Conservation (phyloP, 1,140 invertebrate genomes). For the Triops cancriformis region DNA sequence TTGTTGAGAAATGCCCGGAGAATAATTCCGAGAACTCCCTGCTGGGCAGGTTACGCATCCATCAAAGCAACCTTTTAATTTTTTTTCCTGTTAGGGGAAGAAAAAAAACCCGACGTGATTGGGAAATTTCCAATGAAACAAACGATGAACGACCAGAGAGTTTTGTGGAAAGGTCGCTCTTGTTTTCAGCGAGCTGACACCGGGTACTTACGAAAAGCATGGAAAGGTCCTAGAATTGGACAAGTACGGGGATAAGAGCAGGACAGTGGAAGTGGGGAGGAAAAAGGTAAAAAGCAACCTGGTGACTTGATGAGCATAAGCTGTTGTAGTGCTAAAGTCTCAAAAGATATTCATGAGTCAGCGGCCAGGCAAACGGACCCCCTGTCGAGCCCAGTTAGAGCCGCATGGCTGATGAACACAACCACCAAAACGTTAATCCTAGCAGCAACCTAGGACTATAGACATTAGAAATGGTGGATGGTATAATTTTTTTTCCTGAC, state of each 20-base stretch:
- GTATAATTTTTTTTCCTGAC: neutral
- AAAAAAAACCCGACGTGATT: neutral
- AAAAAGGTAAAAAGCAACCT: neutral
- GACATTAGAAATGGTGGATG: neutral
- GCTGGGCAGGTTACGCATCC: neutral
- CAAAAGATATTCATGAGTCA: neutral
- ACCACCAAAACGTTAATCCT: slow-evolving; percentile 3
- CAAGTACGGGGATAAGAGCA: neutral
- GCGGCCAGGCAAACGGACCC: slow-evolving; percentile 11
- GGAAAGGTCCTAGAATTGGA: neutral
- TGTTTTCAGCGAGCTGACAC: neutral
- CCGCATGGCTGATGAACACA: slow-evolving; percentile 12
- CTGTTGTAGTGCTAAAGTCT: slow-evolving; percentile 4
- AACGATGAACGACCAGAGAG: neutral
- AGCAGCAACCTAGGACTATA: slow-evolving; percentile 4
- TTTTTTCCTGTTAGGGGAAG: neutral
- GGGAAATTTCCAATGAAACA: neutral
- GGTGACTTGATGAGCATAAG: slow-evolving; percentile 13
- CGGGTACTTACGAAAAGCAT: neutral
- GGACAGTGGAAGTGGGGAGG: neutral
- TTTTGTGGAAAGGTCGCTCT: neutral
- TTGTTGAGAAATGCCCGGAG: neutral
- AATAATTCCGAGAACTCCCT: neutral
- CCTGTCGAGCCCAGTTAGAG: slow-evolving; percentile 8
- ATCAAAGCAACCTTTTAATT: neutral